Conservation (phyloP, 2,113 vertebrate genomes). For the Poeciliopsis turrubarensis region DNA sequence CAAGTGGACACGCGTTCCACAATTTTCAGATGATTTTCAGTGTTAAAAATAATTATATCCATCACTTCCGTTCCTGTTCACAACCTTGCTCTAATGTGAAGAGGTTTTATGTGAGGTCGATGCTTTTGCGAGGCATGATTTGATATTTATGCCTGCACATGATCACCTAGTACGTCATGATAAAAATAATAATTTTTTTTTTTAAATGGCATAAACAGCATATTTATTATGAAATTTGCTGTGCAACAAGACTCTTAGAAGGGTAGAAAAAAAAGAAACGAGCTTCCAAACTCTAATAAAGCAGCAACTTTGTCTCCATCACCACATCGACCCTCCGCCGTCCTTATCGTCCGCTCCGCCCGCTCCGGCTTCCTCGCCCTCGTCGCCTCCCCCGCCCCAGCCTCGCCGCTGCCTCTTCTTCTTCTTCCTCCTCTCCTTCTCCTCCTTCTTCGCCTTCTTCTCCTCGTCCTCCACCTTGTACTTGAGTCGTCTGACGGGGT, state of each 20-base stretch:
- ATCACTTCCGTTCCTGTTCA: too few species aligned
- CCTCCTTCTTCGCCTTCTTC: constrained; percentile 71
- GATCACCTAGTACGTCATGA: background rate
- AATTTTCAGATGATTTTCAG: too few species aligned
- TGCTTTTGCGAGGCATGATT: background rate
- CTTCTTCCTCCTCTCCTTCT: constrained; percentile 63
- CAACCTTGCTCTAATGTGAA: background rate
- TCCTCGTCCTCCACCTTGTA: constrained; percentile 83
- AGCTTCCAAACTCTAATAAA: constrained; percentile 4
- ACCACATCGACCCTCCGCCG: constrained; percentile 42
- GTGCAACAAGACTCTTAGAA: background rate
- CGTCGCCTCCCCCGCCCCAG: constrained; percentile 24
- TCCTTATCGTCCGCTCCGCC: background rate
- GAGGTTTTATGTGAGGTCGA: background rate
- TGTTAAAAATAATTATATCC: too few species aligned
- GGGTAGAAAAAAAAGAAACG: background rate
- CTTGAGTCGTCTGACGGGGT: constrained; percentile 85
- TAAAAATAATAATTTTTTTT: too few species aligned
- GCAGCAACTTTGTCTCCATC: constrained; percentile 19
- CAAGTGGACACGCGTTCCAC: too few species aligned
- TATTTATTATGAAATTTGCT: background rate
- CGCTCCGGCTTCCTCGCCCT: constrained; percentile 20
- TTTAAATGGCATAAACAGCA: background rate
- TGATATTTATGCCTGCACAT: background rate
- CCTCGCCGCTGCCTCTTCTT: background rate